phyloP scores from a whole-genome alignment of 2,113 vertebrate species.

The Mandrillus leucophaeus region DNA sequence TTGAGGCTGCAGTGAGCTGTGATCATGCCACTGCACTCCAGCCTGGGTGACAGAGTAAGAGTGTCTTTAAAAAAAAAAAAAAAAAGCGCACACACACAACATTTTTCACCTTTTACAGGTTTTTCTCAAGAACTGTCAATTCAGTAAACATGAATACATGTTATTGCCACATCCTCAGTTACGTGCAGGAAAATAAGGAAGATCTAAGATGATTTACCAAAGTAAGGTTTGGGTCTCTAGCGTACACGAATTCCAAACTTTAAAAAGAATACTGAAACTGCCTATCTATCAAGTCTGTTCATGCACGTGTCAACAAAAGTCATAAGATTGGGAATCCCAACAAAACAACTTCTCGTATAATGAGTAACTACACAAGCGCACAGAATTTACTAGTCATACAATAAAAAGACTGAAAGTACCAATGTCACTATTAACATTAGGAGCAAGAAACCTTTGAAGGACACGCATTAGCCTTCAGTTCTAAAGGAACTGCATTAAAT shows the following conservation, averaged over 20 bases:
- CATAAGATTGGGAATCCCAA: neutral
- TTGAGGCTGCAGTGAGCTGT: too few species aligned
- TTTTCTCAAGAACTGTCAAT: conserved; percentile 39
- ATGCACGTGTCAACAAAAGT: neutral
- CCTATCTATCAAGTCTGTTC: neutral
- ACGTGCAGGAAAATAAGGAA: conserved; percentile 13
- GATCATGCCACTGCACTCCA: too few species aligned
- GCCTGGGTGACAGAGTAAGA: too few species aligned
- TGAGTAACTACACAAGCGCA: conserved; percentile 2
- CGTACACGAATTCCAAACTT: conserved; percentile 8
- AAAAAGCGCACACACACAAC: neutral
- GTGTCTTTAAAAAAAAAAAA: neutral
- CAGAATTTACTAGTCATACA: conserved; percentile 38
- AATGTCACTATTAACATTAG: conserved; percentile 2
- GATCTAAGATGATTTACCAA: conserved; percentile 1
- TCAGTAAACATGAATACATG: neutral
- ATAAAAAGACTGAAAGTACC: neutral
- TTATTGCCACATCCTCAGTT: neutral
- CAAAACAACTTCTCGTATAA: conserved; percentile 24
- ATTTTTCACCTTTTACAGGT: conserved; percentile 10
- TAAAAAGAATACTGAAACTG: neutral
- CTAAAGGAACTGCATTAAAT: conserved; percentile 7
- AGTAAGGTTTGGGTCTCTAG: neutral
- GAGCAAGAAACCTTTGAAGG: conserved; percentile 39
- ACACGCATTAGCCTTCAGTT: neutral